Evolutionary conservation across 2,888 invertebrate genomes (phyloP), one percentile per base, ranked within the genome.

Genomic region (Nyleta sp.): DNA sequence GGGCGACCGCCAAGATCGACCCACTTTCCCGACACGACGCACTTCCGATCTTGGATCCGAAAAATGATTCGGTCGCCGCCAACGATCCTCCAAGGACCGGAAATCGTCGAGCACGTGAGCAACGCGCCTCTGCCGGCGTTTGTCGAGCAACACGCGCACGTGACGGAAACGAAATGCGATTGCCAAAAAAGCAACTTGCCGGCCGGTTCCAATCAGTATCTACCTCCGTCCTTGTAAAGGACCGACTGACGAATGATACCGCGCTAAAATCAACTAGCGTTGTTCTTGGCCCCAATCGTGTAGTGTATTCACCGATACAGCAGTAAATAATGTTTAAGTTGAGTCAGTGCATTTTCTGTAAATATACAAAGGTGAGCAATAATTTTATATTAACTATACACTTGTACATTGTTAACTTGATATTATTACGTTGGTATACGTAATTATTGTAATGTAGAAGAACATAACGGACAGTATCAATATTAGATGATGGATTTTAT

Each of bases 111-210:
- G 15, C 48, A 57, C 7, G 38, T 44, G 4, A 44, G 6, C n/a
- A 5, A 17, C 8, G 17, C 33, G 17, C 70, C 44, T 2, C 10
- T 22, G 10, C 48, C 65, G 22, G 52, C 53, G 11, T 15, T 18
- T 33, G 33, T 20, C 1, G 46, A 50, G 1, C 74, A 74, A n/a
- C 71, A 78, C 13, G 20, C 20, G 7, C 77, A 80, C 13, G 17
- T 13, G 0, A 22, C 64, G 15, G 82, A 78, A 3, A 80, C 83
- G 40, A 78, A 81, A 2, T 87, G 87, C 62, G 85, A 87, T 17
- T 87, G 87, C 57, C 85, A 86, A 35, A 83, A 86, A 28, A 86
- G 86, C 18, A 82, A 84, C 35, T 74, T 84, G 13, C 83, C 85
- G 10, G 24, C 78, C 8, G 82, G 82, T 38, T 76, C 71, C 50